phyloP scores from a whole-genome alignment of 1,140 invertebrate species.

The Tetramorium parvispinum region DNA sequence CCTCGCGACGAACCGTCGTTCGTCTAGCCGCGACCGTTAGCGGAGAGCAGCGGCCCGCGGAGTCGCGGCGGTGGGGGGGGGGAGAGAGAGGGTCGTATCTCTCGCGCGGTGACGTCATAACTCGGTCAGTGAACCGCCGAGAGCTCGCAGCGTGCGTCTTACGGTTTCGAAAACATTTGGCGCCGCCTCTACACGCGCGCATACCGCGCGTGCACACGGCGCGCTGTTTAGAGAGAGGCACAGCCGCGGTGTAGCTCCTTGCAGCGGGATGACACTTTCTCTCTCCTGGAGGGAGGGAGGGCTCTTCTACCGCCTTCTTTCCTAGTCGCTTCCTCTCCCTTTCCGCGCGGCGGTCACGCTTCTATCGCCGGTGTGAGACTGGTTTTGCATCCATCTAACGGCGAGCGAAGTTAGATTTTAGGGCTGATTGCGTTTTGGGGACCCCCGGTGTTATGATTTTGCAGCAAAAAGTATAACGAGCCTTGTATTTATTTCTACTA shows the following conservation, averaged over 20 bases:
- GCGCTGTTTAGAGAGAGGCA: slow-evolving; percentile 7
- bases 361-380: not conserved
- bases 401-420: not conserved
- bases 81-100: slow-evolving; percentile 23
- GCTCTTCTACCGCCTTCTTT: slow-evolving; percentile 10
- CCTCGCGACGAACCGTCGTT: slow-evolving; percentile 46
- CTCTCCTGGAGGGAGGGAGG: not conserved
- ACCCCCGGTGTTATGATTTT: not conserved
- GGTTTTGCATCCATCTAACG: not conserved
- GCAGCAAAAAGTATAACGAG: no score
- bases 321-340: slow-evolving; percentile 51
- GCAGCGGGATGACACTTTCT: slow-evolving; percentile 58
- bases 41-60: slow-evolving; percentile 26
- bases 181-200: slow-evolving; percentile 67
- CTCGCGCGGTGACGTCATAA: slow-evolving; percentile 78
- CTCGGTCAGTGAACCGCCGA: slow-evolving; percentile 79
- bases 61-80: no score
- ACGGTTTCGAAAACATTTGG: slow-evolving; percentile 80
- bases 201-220: slow-evolving; percentile 41
- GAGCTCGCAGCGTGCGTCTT: slow-evolving; percentile 70
- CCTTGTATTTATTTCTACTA: no score
- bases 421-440: not conserved
- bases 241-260: not conserved
- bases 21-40: slow-evolving; percentile 57
- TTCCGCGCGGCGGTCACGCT: slow-evolving; percentile 17